phyloP scores from a whole-genome alignment of 2,797 vertebrate species.

The Naso thynnoides region DNA sequence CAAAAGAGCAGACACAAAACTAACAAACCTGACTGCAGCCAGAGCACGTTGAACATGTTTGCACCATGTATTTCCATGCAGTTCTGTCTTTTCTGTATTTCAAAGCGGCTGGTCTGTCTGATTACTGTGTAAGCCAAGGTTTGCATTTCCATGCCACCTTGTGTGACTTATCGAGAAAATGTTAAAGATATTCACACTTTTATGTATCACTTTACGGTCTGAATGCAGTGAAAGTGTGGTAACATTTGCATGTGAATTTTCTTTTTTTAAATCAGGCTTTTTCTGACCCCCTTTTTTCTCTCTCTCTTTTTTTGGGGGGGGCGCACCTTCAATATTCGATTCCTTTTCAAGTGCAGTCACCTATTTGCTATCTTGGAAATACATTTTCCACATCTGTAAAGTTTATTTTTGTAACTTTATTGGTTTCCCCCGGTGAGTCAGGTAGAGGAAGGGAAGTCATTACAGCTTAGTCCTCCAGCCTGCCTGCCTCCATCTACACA shows the following conservation, averaged over 20 bases:
- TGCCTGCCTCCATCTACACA: constrained; percentile 67
- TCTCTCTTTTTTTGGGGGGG: background rate
- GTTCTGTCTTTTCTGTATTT: constrained; percentile 38
- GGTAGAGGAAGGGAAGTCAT: constrained; percentile 82
- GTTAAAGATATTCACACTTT: constrained; percentile 50
- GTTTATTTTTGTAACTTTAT: constrained; percentile 80
- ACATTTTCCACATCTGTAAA: constrained; percentile 78
- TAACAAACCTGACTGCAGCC: constrained; percentile 20
- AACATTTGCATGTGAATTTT: constrained; percentile 52
- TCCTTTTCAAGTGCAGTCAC: constrained; percentile 73
- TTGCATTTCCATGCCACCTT: constrained; percentile 51
- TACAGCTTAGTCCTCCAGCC: constrained; percentile 79
- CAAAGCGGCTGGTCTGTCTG: constrained; percentile 41
- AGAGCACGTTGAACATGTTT: background rate
- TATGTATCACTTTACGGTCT: constrained; percentile 58
- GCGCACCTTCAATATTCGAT: constrained; percentile 49
- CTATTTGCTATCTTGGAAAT: constrained; percentile 76
- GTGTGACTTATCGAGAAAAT: constrained; percentile 31
- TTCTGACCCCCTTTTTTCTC: no score
- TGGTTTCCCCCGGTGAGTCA: constrained; percentile 74
- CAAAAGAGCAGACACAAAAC: constrained; percentile 34
- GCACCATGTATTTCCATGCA: constrained; percentile 12
- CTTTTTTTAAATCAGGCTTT: background rate
- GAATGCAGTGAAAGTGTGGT: constrained; percentile 60
- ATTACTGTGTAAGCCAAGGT: constrained; percentile 38